Evolutionary conservation across 2,113 vertebrate genomes (phyloP), one percentile per base, ranked within the genome.

Genomic region (Barbus barbus): DNA sequence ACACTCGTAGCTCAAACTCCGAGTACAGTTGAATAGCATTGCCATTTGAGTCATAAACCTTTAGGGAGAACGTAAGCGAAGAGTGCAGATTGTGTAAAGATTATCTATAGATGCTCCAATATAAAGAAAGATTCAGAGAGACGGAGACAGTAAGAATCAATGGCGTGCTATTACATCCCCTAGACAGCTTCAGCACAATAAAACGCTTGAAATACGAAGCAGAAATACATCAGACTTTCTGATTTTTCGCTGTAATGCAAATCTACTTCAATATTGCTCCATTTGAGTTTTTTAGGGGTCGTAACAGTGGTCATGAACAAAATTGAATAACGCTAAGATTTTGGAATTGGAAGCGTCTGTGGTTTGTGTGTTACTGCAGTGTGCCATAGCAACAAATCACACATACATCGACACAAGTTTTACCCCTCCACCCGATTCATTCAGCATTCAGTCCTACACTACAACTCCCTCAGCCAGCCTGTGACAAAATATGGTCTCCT

Each of bases 401-500:
- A 79, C 28, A 61, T 26, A 13, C 22, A 18, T 31, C 9, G 44
- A 20, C 48, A 20, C 0, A 13, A 28, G 26, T 67, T 3, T 20
- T 11, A n/a, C 53, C 3, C 20, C 53, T n/a, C 22, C 53, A 58
- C 22, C 22, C 8, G 8, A n/a, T 58, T 48, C 78, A 48, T 80
- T 80, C 26, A 51, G 36, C 38, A 65, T 65, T 80, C 60, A 28
- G 38, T 48, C 38, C 60, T 48, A 63, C 33, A 61, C 28, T 33
- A 44, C 2, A 6, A 78, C 48, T 48, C 38, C 56, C 69, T 61
- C 83, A 71, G 38, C 18, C 81, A 83, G 58, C 53, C 67, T 82
- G 48, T 78, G 82, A 86, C 61, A 46, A 84, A 84, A 87, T 83
- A 81, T 18, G 36, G 48, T 83, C 61, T 81, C 67, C 81, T 85